Evolutionary conservation across 2,888 invertebrate species (phyloP).

Genomic region (Pogonocherus hispidulus): DNA sequence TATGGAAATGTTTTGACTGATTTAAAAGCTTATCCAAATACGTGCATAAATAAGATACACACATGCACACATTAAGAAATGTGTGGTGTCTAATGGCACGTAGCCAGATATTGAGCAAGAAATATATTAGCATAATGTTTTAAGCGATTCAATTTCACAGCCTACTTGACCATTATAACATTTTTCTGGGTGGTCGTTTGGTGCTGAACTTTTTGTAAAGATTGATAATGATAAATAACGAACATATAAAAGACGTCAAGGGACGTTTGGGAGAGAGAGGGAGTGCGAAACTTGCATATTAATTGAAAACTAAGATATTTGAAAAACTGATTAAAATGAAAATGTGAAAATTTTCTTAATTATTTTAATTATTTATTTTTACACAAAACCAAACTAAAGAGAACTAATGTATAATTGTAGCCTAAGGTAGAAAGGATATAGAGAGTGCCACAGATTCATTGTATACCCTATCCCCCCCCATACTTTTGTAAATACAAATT

Average conservation of each 20-base stretch:
- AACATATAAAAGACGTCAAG: neutral
- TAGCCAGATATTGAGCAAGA: neutral
- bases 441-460: too few species aligned
- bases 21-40: constrained; percentile 3
- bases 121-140: neutral
- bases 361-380: too few species aligned
- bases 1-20: constrained; percentile 19
- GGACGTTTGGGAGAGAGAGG: too few species aligned
- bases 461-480: too few species aligned
- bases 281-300: too few species aligned
- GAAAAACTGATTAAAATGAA: too few species aligned
- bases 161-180: neutral
- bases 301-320: too few species aligned
- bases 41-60: constrained; percentile 15
- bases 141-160: neutral
- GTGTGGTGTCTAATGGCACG: constrained; percentile 14
- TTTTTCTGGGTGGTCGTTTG: constrained; percentile 13
- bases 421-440: too few species aligned
- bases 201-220: neutral
- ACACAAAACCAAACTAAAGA: too few species aligned
- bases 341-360: too few species aligned
- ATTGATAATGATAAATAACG: neutral
- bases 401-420: too few species aligned
- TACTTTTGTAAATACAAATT: too few species aligned
- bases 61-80: neutral